phyloP scores from a whole-genome alignment of 2,888 invertebrate species.

The Amphipoea oculea region DNA sequence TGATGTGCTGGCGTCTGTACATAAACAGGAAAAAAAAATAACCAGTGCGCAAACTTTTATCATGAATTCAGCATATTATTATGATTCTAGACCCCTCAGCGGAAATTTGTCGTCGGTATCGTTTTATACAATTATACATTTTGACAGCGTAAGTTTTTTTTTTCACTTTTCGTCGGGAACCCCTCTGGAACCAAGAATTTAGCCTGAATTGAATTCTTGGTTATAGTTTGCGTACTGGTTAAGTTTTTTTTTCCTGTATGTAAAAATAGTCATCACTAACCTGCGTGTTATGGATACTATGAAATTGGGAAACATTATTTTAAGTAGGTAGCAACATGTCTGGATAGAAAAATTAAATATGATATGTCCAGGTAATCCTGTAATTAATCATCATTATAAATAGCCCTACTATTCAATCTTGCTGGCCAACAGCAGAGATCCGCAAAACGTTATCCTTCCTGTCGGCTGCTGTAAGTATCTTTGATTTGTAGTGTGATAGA shows the following conservation, averaged over 20 bases:
- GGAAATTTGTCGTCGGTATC: too few relatives aligned
- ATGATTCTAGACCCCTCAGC: too few relatives aligned
- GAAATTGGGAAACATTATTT: neutral
- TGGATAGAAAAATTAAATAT: neutral
- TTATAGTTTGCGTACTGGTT: neutral
- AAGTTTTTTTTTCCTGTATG: too few relatives aligned
- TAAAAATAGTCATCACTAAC: neutral
- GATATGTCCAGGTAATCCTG: neutral
- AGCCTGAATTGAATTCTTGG: too few relatives aligned
- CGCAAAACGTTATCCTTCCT: constrained; percentile 20
- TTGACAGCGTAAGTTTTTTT: too few relatives aligned
- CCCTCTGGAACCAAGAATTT: too few relatives aligned
- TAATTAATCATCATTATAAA: neutral
- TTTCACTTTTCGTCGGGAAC: too few relatives aligned
- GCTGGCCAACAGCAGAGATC: constrained; percentile 19
- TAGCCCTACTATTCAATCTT: neutral
- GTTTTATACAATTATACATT: too few relatives aligned
- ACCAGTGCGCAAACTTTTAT: too few relatives aligned
- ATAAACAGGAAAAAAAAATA: too few relatives aligned
- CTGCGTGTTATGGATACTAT: neutral
- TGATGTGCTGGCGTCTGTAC: too few relatives aligned
- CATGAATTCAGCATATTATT: too few relatives aligned
- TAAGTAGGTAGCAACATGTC: neutral
- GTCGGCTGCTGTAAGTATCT: neutral
- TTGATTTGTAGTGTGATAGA: constrained; percentile 6